Conservation (phyloP, 2,113 vertebrate species). For the Enhydra lutris region DNA sequence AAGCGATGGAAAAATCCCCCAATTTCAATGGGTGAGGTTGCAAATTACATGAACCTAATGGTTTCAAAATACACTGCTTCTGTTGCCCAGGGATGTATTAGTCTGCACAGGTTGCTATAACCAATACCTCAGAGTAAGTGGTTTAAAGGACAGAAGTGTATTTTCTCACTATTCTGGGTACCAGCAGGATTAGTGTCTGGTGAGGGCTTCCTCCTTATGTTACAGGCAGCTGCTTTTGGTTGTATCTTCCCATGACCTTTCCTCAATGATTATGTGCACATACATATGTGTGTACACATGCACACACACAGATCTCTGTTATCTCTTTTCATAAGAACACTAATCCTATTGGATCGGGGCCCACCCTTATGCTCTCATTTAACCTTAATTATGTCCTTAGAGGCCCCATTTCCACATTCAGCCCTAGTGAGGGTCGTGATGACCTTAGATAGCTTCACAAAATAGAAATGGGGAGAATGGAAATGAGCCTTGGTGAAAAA, state of each 20-base stretch:
- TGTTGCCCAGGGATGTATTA: background rate
- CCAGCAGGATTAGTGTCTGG: background rate
- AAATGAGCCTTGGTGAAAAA: background rate
- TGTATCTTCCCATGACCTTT: background rate
- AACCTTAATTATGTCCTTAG: background rate
- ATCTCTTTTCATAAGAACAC: background rate
- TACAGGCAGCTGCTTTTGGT: background rate
- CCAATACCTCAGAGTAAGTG: background rate
- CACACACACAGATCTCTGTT: background rate
- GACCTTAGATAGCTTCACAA: background rate
- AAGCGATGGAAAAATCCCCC: background rate
- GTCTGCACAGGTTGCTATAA: background rate
- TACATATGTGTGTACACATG: background rate
- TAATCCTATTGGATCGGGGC: background rate
- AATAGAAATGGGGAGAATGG: background rate
- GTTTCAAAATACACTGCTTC: background rate
- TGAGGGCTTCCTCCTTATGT: background rate
- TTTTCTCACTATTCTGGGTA: background rate
- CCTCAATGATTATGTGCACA: background rate
- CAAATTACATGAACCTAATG: background rate
- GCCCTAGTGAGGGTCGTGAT: background rate
- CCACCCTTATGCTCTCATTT: background rate
- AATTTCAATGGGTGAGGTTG: background rate
- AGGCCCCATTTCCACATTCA: background rate
- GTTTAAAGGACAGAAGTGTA: background rate